phyloP scores from a whole-genome alignment of 2,888 invertebrate genomes.

The Unio delphinus region DNA sequence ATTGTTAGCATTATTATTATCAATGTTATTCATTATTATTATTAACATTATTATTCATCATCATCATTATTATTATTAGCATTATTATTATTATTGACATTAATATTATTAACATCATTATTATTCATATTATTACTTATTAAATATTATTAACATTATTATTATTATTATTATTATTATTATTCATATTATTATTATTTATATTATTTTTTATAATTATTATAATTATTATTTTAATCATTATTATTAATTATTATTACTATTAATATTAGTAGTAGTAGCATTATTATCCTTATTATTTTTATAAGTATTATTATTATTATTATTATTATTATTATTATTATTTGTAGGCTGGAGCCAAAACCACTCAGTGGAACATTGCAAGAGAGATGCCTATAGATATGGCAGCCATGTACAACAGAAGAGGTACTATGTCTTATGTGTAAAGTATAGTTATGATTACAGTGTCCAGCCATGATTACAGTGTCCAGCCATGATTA shows the following conservation, averaged over 20 bases:
- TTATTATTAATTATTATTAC: not conserved
- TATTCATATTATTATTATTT: too few relatives aligned
- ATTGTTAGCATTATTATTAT: too few relatives aligned
- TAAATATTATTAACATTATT: too few relatives aligned
- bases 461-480: too few relatives aligned
- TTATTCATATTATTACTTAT: not conserved
- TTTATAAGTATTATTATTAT: too few relatives aligned
- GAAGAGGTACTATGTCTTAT: conserved; percentile 35
- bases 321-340: not conserved
- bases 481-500: too few relatives aligned
- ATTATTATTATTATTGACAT: not conserved
- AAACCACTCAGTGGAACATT: conserved; percentile 43
- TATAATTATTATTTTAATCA: too few relatives aligned
- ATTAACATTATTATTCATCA: not conserved
- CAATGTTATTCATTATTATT: too few relatives aligned
- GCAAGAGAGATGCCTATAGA: conserved; percentile 50
- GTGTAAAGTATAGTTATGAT: too few relatives aligned
- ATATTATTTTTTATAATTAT: too few relatives aligned
- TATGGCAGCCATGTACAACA: conserved; percentile 56
- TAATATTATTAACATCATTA: not conserved
- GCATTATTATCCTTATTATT: too few relatives aligned
- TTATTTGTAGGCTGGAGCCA: conserved; percentile 40
- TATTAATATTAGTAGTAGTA: not conserved
- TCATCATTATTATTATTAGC: not conserved
- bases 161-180: too few relatives aligned